These are phyloP conservation scores for Dasyornis broadbenti DNA, from an alignment of 2,113 vertebrate species.

Conservation along the genomic window DNA sequence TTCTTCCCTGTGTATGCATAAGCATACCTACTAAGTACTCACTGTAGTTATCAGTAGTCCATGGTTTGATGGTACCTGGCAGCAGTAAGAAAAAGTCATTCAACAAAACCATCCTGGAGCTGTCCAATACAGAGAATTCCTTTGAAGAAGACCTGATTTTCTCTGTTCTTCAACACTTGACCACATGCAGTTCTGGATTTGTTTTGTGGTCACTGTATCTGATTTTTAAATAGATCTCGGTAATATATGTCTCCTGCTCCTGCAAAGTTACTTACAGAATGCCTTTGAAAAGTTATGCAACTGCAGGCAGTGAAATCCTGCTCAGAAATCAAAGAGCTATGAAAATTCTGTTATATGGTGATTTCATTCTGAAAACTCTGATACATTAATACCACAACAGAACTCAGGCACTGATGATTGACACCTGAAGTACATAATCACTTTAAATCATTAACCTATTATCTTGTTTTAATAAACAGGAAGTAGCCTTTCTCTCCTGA, in stretches of 20 bases:
- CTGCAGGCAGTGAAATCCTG: not conserved
- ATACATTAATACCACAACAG: not conserved
- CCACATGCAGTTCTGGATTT: not conserved
- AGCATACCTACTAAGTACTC: not conserved
- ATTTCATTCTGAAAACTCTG: not conserved
- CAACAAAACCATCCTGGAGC: not conserved
- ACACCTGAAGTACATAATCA: not conserved
- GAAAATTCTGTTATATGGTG: not conserved
- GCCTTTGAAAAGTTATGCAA: not conserved
- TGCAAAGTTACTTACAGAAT: not conserved
- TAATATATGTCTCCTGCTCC: not conserved
- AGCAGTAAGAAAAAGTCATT: not conserved
- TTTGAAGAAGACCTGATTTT: not conserved
- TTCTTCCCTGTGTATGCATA: not conserved
- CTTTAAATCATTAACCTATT: not conserved
- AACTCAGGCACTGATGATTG: not conserved
- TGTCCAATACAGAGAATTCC: not conserved
- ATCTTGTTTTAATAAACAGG: not conserved
- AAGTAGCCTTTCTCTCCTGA: not conserved
- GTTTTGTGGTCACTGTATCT: not conserved
- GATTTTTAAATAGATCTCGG: not conserved
- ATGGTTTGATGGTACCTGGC: not conserved
- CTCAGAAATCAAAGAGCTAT: not conserved
- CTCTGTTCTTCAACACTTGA: not conserved
- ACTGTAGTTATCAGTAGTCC: not conserved